A percentile compares a stretch with the other conserved stretches of the same genome.
These are phyloP conservation scores for Stegophylla sp. DNA, from an alignment of 2,888 invertebrate genomes.

Conservation along the genomic window DNA sequence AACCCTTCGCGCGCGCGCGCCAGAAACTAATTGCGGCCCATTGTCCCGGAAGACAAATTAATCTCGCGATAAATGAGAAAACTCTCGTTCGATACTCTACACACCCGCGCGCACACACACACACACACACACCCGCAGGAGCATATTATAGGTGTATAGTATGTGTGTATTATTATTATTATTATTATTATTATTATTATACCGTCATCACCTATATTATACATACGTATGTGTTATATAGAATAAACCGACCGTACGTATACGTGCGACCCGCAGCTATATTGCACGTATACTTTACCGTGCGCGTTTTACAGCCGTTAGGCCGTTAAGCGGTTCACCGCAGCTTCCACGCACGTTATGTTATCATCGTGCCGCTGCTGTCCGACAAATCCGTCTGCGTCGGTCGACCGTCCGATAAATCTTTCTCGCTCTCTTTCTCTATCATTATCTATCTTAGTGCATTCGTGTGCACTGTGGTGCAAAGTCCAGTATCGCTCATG, in stretches of 20 bases:
- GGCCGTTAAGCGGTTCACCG: neutral
- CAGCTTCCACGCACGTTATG: too few relatives aligned
- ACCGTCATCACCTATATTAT: neutral
- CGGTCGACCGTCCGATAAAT: too few relatives aligned
- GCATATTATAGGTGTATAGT: neutral
- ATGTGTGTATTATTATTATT: neutral
- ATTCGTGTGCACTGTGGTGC: too few relatives aligned
- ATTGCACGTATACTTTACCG: neutral
- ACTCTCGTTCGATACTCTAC: neutral
- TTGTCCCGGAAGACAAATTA: conserved; percentile 57
- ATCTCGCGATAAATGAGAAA: conserved; percentile 57
- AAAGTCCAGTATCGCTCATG: too few relatives aligned
- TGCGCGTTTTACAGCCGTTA: neutral
- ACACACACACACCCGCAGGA: neutral
- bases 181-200: neutral
- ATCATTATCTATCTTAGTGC: too few relatives aligned
- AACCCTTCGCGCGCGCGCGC: conserved; percentile 42
- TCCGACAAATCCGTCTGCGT: neutral
- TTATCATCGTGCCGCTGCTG: neutral
- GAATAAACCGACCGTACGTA: neutral
- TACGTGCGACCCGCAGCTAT: conserved; percentile 3
- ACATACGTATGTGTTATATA: neutral
- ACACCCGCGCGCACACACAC: neutral
- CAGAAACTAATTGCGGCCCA: conserved; percentile 54
- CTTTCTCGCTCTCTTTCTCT: too few relatives aligned